Evolutionary conservation across 2,113 vertebrate genomes (phyloP), one percentile per base, ranked within the genome.

Genomic region (Periophthalmus modestus): DNA sequence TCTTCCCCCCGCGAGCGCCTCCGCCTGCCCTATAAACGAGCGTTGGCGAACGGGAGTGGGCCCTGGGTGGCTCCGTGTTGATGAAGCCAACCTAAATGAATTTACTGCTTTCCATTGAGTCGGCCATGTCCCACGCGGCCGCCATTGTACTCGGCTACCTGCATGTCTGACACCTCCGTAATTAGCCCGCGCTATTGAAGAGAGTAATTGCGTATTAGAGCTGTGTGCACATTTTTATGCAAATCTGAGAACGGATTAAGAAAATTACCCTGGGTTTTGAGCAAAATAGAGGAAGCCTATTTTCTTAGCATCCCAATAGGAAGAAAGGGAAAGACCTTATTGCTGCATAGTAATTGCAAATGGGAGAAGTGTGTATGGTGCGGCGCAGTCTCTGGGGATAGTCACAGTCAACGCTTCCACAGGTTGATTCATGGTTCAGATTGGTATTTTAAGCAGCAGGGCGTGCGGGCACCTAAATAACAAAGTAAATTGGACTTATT

Each of bases 81-180:
- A 91, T 88, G 90, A 90, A 92, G 87, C 91, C 80, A 79, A 81
- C 84, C 83, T 87, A 91, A 92, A 91, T 90, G 87, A 90, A 92
- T 92, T 91, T 91, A 89, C 84, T 85, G 87, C 85, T 85, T 91
- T 85, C 89, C 88, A 90, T 83, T 88, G 89, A 92, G 82, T 80
- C 3, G 23, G 62, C 85, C 81, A 21, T 11, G 81, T 91, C 90
- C 90, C 89, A 80, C 79, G 90, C 75, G 88, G 89, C 78, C 5
- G 80, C 83, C 85, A 84, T 89, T 90, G 88, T 89, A 74, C 78
- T 73, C 82, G 61, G 67, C 85, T 90, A 91, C 90, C 88, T 92
- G 90, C 91, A 89, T 89, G 83, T 89, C 86, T 89, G 87, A 90
- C 87, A 88, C 85, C 80, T 84, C 77, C 77, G 82, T 90, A 91